Conservation (phyloP, 2,888 invertebrate species). For the Pyrrhia umbra region DNA sequence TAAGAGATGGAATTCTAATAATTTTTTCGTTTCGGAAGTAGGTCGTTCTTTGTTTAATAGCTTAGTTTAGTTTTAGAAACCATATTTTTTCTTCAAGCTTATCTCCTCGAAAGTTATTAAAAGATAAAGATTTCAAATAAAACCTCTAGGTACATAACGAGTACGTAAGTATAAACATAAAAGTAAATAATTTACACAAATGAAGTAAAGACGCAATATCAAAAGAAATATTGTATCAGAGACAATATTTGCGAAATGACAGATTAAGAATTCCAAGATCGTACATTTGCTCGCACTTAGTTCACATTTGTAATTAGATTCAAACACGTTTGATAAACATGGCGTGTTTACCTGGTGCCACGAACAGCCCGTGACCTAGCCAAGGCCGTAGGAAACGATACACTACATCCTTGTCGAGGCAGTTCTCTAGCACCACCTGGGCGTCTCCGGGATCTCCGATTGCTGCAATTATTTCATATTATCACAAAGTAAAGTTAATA, state of each 20-base stretch:
- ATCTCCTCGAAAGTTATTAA: too few species aligned
- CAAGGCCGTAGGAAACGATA: conserved; percentile 83
- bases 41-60: too few species aligned
- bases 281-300: conserved; percentile 36
- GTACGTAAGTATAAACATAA: background rate
- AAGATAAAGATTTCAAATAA: too few species aligned
- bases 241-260: conserved; percentile 40
- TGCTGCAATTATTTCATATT: conserved; percentile 63
- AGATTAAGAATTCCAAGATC: conserved; percentile 32
- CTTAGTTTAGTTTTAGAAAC: too few species aligned
- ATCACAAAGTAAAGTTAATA: too few species aligned
- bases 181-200: conserved; percentile 2
- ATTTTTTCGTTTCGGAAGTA: too few species aligned
- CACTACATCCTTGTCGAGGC: conserved; percentile 81
- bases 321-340: conserved; percentile 19
- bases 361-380: conserved; percentile 84
- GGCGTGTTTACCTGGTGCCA: conserved; percentile 78
- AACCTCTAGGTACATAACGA: too few species aligned
- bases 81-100: too few species aligned
- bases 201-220: conserved; percentile 5
- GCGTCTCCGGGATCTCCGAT: conserved; percentile 79
- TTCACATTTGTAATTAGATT: conserved; percentile 32
- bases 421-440: conserved; percentile 81
- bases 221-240: conserved; percentile 29
- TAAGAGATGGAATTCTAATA: too few species aligned